These are phyloP conservation scores for Gymnocephalus cernua DNA, from an alignment of 2,113 vertebrate genomes.

Conservation along the genomic window DNA sequence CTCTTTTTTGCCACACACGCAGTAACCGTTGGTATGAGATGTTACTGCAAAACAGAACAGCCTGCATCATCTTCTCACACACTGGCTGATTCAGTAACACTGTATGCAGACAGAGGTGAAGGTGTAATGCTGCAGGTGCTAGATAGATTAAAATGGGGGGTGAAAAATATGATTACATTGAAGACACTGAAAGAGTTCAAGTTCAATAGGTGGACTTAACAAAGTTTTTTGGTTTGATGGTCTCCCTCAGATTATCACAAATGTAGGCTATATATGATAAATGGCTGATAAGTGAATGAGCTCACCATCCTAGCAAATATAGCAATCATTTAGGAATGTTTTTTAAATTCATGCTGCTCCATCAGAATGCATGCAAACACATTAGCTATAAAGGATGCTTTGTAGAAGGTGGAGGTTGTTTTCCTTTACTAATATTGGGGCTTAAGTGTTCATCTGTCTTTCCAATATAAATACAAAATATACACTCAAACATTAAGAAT, in stretches of 20 bases:
- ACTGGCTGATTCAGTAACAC: neutral
- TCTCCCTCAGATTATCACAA: neutral
- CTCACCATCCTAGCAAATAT: neutral
- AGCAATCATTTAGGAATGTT: neutral
- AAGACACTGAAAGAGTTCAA: neutral
- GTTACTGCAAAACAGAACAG: neutral
- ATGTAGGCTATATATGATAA: neutral
- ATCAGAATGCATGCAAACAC: neutral
- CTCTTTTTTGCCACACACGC: too few species aligned
- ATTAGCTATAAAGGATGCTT: neutral
- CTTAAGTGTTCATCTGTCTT: neutral
- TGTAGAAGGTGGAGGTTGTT: neutral
- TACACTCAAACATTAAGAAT: neutral
- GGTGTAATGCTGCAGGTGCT: neutral
- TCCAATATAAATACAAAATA: neutral
- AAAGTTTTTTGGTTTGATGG: neutral
- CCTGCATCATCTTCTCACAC: neutral
- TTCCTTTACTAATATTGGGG: conserved; percentile 6
- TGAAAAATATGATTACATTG: neutral
- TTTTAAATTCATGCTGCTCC: neutral
- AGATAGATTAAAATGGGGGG: neutral
- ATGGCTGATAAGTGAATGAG: neutral
- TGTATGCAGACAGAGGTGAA: neutral
- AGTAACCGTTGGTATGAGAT: too few species aligned
- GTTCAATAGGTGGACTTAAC: neutral